Evolutionary conservation across 2,797 vertebrate genomes (phyloP), one percentile per base, ranked within the genome.

Genomic region (Chloroceryle amazona): DNA sequence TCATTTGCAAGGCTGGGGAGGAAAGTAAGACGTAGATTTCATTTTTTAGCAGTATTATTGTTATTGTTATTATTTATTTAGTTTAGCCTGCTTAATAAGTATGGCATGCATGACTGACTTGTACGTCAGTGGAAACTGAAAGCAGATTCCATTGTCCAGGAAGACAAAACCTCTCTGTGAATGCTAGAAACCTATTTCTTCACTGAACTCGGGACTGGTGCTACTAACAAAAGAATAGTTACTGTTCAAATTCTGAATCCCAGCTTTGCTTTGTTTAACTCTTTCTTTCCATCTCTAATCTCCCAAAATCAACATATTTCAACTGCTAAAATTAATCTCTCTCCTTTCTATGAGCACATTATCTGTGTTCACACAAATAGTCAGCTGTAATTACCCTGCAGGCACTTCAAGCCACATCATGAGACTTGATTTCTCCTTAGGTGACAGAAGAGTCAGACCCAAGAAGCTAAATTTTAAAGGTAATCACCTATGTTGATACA

Each of bases 181-280:
- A 94, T 51, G 37, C 11, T 65, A 72, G 37, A 81, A 94, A 87
- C 41, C 9, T 68, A 8, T 49, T 39, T 76, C 16, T n/a, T 89
- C 13, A 6, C 8, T 58, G 44, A 86, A 41, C 10, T 52, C 71
- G 6, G 11, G n/a, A 21, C 9, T 29, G 31, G 9, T 46, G 9
- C 9, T 42, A 55, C 25, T 71, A 61, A 74, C 17, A 75, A 67
- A 91, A 71, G 9, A 44, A 79, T 16, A 84, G 10, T 37, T 75
- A 52, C n/a, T 72, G 26, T 35, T 89, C 25, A 39, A 72, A 6
- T 87, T 29, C 63, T 6, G 8, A 78, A 78, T 60, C 19, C 16
- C 52, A 86, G 22, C 25, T 51, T 68, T 62, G 31, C 15, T 62
- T 46, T 58, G 42, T 35, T 29, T 35, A 54, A 49, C 9, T 9